A percentile compares a stretch with the other conserved stretches of the same genome.
phyloP scores from a whole-genome alignment of 2,888 invertebrate genomes.

The Meandrusa payeni region DNA sequence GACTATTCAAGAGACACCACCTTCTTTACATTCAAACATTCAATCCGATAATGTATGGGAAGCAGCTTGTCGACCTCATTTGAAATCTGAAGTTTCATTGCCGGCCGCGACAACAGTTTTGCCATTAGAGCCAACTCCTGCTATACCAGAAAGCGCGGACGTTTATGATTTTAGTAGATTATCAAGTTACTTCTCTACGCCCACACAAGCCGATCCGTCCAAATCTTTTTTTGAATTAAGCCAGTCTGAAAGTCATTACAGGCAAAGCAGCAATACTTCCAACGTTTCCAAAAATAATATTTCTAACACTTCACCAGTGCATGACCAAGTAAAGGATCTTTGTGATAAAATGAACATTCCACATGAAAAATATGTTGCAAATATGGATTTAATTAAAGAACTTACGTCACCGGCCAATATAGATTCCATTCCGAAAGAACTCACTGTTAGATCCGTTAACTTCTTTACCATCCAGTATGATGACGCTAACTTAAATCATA shows the following conservation, averaged over 20 bases:
- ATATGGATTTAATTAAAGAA: constrained; percentile 53
- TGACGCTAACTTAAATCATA: constrained; percentile 27
- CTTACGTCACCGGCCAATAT: constrained; percentile 52
- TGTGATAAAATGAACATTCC: constrained; percentile 37
- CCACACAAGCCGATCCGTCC: constrained; percentile 55
- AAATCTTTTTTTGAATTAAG: constrained; percentile 78
- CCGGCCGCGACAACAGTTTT: constrained; percentile 61
- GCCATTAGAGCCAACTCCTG: constrained; percentile 29
- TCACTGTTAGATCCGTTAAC: constrained; percentile 52
- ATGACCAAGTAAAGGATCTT: constrained; percentile 21
- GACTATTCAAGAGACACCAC: constrained; percentile 5
- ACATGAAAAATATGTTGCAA: constrained; percentile 35
- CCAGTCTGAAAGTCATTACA: constrained; percentile 68
- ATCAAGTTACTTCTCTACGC: constrained; percentile 65
- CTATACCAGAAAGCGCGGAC: constrained; percentile 32
- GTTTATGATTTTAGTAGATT: constrained; percentile 51
- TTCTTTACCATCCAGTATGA: constrained; percentile 61
- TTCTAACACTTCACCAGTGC: constrained; percentile 26
- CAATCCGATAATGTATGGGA: constrained; percentile 6
- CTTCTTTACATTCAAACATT: neutral
- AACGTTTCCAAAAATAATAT: neutral
- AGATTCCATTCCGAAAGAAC: constrained; percentile 39
- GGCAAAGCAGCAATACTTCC: constrained; percentile 37
- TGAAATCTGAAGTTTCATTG: constrained; percentile 29
- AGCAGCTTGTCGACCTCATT: constrained; percentile 21